Conservation (phyloP, 2,888 invertebrate genomes). For the Urechis unicinctus region DNA sequence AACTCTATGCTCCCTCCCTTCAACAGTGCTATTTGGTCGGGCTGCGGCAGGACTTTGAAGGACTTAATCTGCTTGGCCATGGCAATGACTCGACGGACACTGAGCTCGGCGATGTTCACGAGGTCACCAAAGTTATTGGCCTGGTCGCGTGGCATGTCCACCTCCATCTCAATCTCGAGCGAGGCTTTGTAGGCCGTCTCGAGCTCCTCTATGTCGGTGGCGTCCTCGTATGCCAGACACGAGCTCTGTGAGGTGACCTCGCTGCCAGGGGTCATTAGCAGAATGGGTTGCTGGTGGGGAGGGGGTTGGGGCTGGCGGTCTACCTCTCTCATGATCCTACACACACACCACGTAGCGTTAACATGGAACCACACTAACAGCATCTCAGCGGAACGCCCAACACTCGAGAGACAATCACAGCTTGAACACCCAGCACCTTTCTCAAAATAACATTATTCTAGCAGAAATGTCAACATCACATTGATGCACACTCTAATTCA, state of each 20-base stretch:
- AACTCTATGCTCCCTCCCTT: slow-evolving; percentile 95
- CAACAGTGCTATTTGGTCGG: slow-evolving; percentile 83
- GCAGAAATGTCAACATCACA: no score
- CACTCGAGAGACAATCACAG: no score
- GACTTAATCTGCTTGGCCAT: slow-evolving; percentile 55
- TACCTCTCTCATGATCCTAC: background rate
- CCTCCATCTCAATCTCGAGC: slow-evolving; percentile 41
- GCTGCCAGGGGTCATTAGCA: background rate
- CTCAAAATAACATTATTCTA: no score
- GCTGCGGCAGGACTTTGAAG: slow-evolving; percentile 74
- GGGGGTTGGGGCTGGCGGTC: slow-evolving; percentile 7
- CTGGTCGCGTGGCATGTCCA: slow-evolving; percentile 16
- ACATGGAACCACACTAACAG: no score
- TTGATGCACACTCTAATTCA: no score
- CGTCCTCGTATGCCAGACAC: slow-evolving; percentile 28
- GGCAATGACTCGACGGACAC: slow-evolving; percentile 60
- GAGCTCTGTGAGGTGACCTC: slow-evolving; percentile 15
- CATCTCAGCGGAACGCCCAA: no score
- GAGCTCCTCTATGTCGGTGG: slow-evolving; percentile 40
- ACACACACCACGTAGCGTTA: no score
- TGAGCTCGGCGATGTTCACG: slow-evolving; percentile 50
- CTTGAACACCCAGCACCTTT: no score
- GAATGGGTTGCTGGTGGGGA: slow-evolving; percentile 2
- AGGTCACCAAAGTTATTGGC: slow-evolving; percentile 37
- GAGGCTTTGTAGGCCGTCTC: slow-evolving; percentile 42